Evolutionary conservation across 2,797 vertebrate genomes (phyloP), one percentile per base, ranked within the genome.

Genomic region (Acrocephalus scirpaceus): DNA sequence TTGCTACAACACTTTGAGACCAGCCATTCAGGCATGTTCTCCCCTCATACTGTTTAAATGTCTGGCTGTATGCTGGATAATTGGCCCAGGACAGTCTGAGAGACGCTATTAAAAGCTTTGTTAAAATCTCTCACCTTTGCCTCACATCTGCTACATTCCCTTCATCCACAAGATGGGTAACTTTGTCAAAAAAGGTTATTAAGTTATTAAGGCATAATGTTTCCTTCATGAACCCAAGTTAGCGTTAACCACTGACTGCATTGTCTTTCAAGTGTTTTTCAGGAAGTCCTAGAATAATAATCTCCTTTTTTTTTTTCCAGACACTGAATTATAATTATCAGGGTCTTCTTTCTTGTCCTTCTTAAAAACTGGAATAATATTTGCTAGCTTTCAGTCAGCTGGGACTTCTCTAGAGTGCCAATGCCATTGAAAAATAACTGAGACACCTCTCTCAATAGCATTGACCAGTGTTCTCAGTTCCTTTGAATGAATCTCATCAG

Each of bases 111-210:
- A 83, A 80, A 83, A 51, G 1, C 6, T 69, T 86, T 79, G 5
- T 15, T 22, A 40, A 81, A 90, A 81, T 64, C 16, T 50, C 14
- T 44, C 34, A 40, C 2, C 9, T 5, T 4, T 23, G 4, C 2
- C 16, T 8, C 7, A 3, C 4, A 58, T 40, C 5, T 0, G 1
- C 10, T 79, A 21, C 2, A 12, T 51, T 85, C 6, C 13, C 13
- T 53, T 79, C 5, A 65, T 60, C n/a, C 16, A 27, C 9, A 53
- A 48, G 38, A 32, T 30, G 10, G 4, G 8, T 53, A 76, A 80
- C 15, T 21, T 80, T 83, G 13, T 73, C 27, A 70, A 34, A 60
- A 60, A 51, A 57, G 6, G 3, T 21, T 69, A 34, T 42, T 62
- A 40, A 70, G 3, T 71, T 60, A 60, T 11, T 15, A 76, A 83